These are phyloP conservation scores for Mormyrus proboscirostris DNA, from an alignment of 2,797 vertebrate species.

Conservation along the genomic window DNA sequence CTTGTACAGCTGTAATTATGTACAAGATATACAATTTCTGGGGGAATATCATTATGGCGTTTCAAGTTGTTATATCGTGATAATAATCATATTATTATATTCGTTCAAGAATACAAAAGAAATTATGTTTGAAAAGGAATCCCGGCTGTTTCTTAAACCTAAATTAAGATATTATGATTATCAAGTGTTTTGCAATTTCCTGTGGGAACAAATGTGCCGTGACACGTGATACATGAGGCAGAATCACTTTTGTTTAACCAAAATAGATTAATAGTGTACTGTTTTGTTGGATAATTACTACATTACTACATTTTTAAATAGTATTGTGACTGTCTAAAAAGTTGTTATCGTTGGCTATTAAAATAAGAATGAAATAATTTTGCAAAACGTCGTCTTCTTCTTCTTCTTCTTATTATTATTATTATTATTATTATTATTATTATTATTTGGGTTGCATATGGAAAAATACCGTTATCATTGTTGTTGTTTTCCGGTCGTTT, in stretches of 20 bases:
- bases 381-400: background rate
- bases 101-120: background rate
- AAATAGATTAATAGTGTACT: background rate
- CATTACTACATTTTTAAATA: background rate
- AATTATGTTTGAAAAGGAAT: background rate
- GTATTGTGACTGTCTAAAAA: background rate
- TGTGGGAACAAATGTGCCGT: background rate
- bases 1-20: background rate
- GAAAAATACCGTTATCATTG: background rate
- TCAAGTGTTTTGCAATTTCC: background rate
- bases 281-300: background rate
- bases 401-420: too few relatives aligned
- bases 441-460: background rate
- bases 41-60: background rate
- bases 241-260: background rate
- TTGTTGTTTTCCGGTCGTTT: background rate
- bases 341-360: background rate
- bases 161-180: background rate
- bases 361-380: background rate
- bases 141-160: background rate
- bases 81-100: background rate
- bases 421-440: background rate
- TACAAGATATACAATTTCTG: background rate
- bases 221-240: background rate
- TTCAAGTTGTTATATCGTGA: background rate